phyloP scores from a whole-genome alignment of 2,888 invertebrate species.

The Tenodera sinensis region DNA sequence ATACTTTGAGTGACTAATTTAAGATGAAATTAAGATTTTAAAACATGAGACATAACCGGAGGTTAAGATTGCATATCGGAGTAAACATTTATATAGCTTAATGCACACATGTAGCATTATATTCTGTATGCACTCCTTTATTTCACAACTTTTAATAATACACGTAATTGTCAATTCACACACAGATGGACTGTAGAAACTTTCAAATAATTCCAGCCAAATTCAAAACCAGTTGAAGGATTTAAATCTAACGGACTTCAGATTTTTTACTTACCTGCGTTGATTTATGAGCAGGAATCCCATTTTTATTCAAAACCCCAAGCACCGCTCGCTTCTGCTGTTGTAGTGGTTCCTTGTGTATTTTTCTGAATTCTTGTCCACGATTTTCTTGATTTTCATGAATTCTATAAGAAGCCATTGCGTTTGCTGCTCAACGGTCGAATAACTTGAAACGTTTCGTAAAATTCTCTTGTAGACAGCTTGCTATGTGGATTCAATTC shows the following conservation, averaged over 20 bases:
- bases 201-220: no score
- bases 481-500: background rate
- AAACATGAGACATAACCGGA: no score
- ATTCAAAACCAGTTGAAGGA: no score
- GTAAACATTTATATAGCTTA: no score
- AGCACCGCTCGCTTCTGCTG: slow-evolving; percentile 49
- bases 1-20: no score
- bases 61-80: no score
- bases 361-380: slow-evolving; percentile 43
- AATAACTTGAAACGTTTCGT: slow-evolving; percentile 35
- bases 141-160: no score
- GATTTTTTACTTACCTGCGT: background rate
- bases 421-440: slow-evolving; percentile 39
- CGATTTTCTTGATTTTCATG: slow-evolving; percentile 76
- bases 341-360: slow-evolving; percentile 50
- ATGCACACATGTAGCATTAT: no score
- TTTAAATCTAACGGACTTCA: background rate
- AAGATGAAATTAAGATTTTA: no score
- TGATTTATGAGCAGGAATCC: background rate
- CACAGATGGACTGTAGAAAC: no score
- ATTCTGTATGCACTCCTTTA: no score
- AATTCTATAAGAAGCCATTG: slow-evolving; percentile 71
- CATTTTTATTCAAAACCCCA: slow-evolving; percentile 55
- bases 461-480: background rate
- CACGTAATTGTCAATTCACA: no score